Evolutionary conservation across 2,797 vertebrate genomes (phyloP).

Genomic region (Mycteria americana): DNA sequence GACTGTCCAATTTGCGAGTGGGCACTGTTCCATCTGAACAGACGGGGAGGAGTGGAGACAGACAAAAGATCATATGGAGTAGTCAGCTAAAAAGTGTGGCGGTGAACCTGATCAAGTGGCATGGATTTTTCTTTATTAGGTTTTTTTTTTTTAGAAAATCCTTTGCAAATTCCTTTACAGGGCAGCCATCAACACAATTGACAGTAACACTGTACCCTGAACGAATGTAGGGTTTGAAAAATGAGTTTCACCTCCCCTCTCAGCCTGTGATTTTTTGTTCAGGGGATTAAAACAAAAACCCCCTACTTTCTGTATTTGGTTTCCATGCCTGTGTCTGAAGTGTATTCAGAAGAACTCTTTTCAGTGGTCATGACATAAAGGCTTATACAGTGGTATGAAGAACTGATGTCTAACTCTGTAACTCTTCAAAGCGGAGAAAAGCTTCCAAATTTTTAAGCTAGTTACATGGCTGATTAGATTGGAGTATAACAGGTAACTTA

Average conservation of each 20-base stretch:
- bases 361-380: neutral
- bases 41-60: conserved; percentile 25
- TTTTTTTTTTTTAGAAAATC: neutral
- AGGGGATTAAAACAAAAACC: neutral
- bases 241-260: neutral
- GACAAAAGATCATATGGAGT: conserved; percentile 66
- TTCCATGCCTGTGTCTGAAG: neutral
- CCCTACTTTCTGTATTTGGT: neutral
- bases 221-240: neutral
- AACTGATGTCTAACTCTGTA: neutral
- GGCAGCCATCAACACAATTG: neutral
- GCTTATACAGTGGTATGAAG: neutral
- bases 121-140: neutral
- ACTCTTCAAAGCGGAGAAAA: neutral
- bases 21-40: conserved; percentile 54
- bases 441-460: neutral
- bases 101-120: neutral
- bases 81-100: conserved; percentile 23
- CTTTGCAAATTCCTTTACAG: neutral
- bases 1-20: conserved; percentile 25
- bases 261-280: neutral
- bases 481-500: neutral
- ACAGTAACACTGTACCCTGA: neutral
- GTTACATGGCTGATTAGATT: neutral
- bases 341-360: neutral